A percentile compares a stretch with the other conserved stretches of the same genome.
These are phyloP conservation scores for Phymatocera aterrima DNA, from an alignment of 2,888 invertebrate species.

Conservation along the genomic window DNA sequence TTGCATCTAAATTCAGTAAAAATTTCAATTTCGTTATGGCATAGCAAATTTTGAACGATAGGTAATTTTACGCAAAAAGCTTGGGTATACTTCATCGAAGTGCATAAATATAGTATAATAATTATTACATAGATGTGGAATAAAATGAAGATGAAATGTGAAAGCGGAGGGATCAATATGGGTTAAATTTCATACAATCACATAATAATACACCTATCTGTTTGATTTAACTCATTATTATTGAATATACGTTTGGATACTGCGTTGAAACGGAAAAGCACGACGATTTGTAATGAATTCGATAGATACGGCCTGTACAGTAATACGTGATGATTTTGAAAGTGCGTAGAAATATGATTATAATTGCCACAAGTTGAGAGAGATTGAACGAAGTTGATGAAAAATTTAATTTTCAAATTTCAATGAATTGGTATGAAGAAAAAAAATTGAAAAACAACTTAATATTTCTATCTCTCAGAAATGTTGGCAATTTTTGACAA, in stretches of 20 bases:
- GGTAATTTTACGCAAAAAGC: constrained; percentile 2
- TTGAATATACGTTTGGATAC: constrained; percentile 11
- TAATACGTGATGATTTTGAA: neutral
- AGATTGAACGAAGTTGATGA: constrained; percentile 4
- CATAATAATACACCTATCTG: neutral
- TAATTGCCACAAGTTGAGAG: neutral
- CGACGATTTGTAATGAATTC: neutral
- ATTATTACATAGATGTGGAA: neutral
- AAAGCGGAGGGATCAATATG: neutral
- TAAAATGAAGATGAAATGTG: neutral
- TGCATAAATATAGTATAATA: neutral
- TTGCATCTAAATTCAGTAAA: no score
- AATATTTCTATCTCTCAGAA: neutral
- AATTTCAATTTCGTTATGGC: no score
- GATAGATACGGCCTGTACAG: neutral
- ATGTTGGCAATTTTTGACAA: neutral
- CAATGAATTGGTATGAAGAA: no score
- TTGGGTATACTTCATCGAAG: neutral
- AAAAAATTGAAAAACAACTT: no score
- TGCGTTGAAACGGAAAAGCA: neutral
- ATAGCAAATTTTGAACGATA: no score
- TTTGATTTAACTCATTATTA: neutral
- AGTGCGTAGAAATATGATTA: neutral
- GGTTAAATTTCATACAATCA: constrained; percentile 1
- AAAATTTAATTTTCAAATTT: neutral